Conservation (phyloP, 2,888 invertebrate genomes). For the Drosophila pegasa region DNA sequence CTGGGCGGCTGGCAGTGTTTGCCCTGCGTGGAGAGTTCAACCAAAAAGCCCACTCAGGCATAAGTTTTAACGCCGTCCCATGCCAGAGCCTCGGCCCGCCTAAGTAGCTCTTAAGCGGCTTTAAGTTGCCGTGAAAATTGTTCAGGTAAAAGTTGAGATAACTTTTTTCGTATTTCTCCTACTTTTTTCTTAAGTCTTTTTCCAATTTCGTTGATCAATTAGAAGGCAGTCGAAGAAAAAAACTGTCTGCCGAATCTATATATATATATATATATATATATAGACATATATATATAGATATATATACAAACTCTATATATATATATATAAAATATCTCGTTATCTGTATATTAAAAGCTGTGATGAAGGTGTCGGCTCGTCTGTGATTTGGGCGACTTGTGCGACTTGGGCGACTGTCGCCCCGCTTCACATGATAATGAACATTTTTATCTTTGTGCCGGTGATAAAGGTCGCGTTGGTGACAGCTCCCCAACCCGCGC, state of each 20-base stretch:
- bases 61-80: conserved; percentile 34
- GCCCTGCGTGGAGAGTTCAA: conserved; percentile 20
- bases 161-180: conserved; percentile 35
- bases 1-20: background rate
- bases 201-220: conserved; percentile 68
- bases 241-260: background rate
- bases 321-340: background rate
- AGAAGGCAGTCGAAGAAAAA: conserved; percentile 27
- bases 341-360: background rate
- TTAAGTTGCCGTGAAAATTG: conserved; percentile 75
- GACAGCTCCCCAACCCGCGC: conserved; percentile 61
- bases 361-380: conserved; percentile 26
- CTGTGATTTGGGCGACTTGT: conserved; percentile 10
- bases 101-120: conserved; percentile 69
- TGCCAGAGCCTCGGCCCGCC: background rate
- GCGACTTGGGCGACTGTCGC: conserved; percentile 30
- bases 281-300: conserved; percentile 1
- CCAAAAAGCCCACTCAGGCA: conserved; percentile 52
- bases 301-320: conserved; percentile 6
- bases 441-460: conserved; percentile 39
- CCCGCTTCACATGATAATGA: conserved; percentile 60
- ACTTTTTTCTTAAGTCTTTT: conserved; percentile 4
- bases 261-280: conserved; percentile 5
- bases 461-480: conserved; percentile 63
- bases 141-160: conserved; percentile 52